Base-by-base conservation (phyloP, 1,140 invertebrate genomes). In the Tetraneura akinire region DNA sequence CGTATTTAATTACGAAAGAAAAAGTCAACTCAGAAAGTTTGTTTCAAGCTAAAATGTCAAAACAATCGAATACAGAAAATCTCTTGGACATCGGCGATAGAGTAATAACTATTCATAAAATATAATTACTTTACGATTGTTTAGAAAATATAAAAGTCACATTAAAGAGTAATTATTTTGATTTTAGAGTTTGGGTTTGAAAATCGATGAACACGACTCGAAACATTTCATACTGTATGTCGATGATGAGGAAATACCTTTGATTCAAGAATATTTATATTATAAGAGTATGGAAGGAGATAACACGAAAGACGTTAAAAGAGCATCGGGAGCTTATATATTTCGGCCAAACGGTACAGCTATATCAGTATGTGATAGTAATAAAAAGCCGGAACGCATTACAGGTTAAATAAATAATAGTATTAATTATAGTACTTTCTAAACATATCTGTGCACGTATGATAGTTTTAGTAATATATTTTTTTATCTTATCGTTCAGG, bases 271-370 rank as follows among this genome's bases (percentile, higher is more conserved):
- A 80, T 87, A 88, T 80, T 86, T 87, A 37, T 92, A 88, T 83
- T 94, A 93, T 83, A 84, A 86, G 6, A 89, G 88, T 2, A 87
- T 88, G 80, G 84, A 85, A 51, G 87, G 88, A 8, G 83, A 87
- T 42, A 87, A 87, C 82, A 80, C 73, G 16, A 83, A 85, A 13
- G 83, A 83, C 45, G 83, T 85, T 3, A 83, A 84, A n/a, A 83
- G 88, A 81, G 84, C 88, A 13, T 88, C 87, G 16, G 91, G 90
- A 3, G 91, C 91, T 0, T 92, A 92, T 82, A 88, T 91, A 68
- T 92, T 92, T 84, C 83, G 91, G 73, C 90, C 91, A 8, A 86
- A 89, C 76, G 82, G 82, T 18, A 14, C 14, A 18, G 81, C 82
- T 10, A 73, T 84, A 5, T 83, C 86, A 21, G 6, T 78, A 26